Conservation (phyloP, 53 echinoderm and acorn worm species). For the Luidia sarsii region DNA sequence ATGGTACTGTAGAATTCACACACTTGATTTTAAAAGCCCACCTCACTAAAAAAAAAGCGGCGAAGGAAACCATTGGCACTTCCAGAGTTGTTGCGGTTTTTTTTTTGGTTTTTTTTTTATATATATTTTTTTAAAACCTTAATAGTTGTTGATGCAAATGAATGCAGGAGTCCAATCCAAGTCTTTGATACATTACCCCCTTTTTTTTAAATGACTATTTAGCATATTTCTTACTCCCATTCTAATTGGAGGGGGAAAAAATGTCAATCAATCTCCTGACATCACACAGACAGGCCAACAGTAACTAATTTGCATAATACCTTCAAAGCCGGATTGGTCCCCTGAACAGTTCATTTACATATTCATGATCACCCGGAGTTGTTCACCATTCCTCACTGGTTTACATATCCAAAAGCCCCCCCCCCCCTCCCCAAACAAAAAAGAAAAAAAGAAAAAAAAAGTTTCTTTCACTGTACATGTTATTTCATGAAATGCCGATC, state of each 20-base stretch:
- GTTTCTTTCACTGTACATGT: constrained; percentile 57
- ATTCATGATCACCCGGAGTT: constrained; percentile 48
- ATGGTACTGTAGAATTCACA: constrained; percentile 58
- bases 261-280: too few species aligned
- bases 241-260: constrained; percentile 20
- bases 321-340: constrained; percentile 28
- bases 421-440: constrained; percentile 15
- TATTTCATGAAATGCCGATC: constrained; percentile 36
- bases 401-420: too few species aligned
- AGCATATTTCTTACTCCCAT: constrained; percentile 25
- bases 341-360: constrained; percentile 28
- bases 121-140: not conserved
- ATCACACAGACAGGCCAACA: too few species aligned
- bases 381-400: constrained; percentile 35
- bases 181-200: too few species aligned
- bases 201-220: not conserved
- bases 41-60: constrained; percentile 17
- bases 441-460: constrained; percentile 60
- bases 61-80: constrained; percentile 30
- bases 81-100: constrained; percentile 32
- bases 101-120: constrained; percentile 4
- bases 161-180: constrained; percentile 23
- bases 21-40: constrained; percentile 38
- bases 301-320: not conserved
- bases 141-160: not conserved